phyloP scores from a whole-genome alignment of 2,888 invertebrate species.

The Silvanus unidentatus region DNA sequence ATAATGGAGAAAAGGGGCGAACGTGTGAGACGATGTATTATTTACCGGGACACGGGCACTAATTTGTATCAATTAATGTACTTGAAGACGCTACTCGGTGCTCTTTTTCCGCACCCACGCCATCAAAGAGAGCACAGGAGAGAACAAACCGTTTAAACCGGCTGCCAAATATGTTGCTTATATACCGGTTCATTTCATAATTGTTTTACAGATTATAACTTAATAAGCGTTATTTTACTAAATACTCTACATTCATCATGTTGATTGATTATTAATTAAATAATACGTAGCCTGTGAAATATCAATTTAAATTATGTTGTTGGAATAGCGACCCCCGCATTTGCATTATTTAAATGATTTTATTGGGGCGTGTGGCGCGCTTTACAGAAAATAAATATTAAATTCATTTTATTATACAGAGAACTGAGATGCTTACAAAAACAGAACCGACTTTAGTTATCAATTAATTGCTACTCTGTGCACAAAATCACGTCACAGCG shows the following conservation, averaged over 20 bases:
- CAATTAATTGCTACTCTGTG: too few relatives aligned
- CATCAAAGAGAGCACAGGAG: too few relatives aligned
- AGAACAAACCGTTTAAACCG: too few relatives aligned
- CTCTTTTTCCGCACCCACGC: not conserved
- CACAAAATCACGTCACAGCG: too few relatives aligned
- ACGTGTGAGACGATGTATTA: constrained; percentile 28
- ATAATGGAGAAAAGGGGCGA: not conserved
- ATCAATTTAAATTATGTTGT: constrained; percentile 1
- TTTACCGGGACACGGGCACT: constrained; percentile 40
- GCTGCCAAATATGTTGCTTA: not conserved
- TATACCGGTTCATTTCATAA: constrained; percentile 18
- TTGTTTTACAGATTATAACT: constrained; percentile 22
- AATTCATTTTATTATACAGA: too few relatives aligned
- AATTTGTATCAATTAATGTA: constrained; percentile 43
- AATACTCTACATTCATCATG: constrained; percentile 14
- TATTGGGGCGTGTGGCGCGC: too few relatives aligned
- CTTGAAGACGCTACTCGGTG: constrained; percentile 2
- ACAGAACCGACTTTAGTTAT: too few relatives aligned
- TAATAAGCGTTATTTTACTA: constrained; percentile 19
- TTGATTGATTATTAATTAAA: constrained; percentile 16
- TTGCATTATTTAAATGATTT: too few relatives aligned
- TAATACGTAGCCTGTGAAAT: constrained; percentile 3
- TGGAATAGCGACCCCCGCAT: too few relatives aligned
- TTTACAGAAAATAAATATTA: too few relatives aligned
- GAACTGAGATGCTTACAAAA: too few relatives aligned